Evolutionary conservation across 2,113 vertebrate genomes (phyloP), one percentile per base, ranked within the genome.

Genomic region (Seriola quinqueradiata): DNA sequence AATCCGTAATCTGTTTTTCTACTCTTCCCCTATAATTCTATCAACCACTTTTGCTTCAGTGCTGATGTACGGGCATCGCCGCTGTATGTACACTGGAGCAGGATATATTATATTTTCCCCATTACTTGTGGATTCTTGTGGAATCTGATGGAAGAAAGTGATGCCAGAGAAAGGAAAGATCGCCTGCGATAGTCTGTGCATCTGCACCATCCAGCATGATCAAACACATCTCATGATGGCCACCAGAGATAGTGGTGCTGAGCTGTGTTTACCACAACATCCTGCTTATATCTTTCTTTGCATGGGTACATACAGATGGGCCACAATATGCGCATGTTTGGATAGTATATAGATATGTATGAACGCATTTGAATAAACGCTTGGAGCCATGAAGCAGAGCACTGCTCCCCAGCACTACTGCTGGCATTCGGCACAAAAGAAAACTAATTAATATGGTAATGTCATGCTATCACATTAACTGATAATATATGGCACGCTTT

Each of bases 371-470:
- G 63, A 89, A 82, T 89, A 83, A 84, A 81, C 52, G 72, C 86
- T 79, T 17, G 3, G 4, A 68, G 84, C 75, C 52, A 52, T 48
- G 46, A 82, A 38, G 66, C 78, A 19, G 78, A 50, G 46, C 65
- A 46, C 58, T 28, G 40, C 82, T 70, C 71, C 60, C 60, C 66
- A 42, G 52, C 63, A 34, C 71, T 9, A 72, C 69, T 59, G 71
- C 68, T 86, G 84, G 71, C 90, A 88, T 89, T 90, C 79, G 34
- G 70, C 82, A 89, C 80, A 94, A 91, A 85, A 70, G 91, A 73
- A 92, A 91, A 89, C 82, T 85, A 87, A 93, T 92, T 92, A 92
- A 89, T 84, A 89, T 92, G 86, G 81, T 90, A 90, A 93, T 91
- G 80, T 57, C 38, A 90, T 59, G 82, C 50, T 50, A 87, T 70